Evolutionary conservation across 2,888 invertebrate genomes (phyloP).

Genomic region (Athrips mouffetella): DNA sequence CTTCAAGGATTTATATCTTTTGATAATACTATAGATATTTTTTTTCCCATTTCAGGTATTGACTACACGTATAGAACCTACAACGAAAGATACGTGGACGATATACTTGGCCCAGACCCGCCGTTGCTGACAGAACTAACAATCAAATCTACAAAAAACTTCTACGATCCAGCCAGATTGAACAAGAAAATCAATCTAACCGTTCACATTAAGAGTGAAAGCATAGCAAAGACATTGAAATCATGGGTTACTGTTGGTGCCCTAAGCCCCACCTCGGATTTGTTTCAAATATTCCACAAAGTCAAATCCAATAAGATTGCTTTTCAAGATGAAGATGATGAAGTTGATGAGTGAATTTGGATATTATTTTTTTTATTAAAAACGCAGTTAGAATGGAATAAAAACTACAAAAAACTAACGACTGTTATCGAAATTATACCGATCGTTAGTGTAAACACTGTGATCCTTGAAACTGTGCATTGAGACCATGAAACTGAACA

Average conservation of each 20-base stretch:
- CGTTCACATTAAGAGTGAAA: constrained; percentile 42
- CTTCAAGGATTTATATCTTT: no score
- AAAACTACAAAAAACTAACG: no score
- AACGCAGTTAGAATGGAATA: no score
- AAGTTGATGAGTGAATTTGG: background rate
- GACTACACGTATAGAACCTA: constrained; percentile 53
- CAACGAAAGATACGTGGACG: constrained; percentile 45
- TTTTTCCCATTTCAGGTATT: no score
- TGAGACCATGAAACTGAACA: no score
- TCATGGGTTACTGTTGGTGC: constrained; percentile 45
- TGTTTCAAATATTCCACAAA: constrained; percentile 49
- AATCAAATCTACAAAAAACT: constrained; percentile 36
- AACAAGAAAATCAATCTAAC: constrained; percentile 46
- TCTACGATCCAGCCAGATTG: constrained; percentile 40
- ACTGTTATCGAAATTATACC: no score
- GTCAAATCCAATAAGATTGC: constrained; percentile 48
- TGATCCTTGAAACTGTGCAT: no score
- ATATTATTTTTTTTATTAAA: no score
- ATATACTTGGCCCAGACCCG: constrained; percentile 52
- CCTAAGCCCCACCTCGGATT: constrained; percentile 45
- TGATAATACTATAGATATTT: no score
- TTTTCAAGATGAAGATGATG: constrained; percentile 27
- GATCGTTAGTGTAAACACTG: no score
- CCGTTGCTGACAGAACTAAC: constrained; percentile 49
- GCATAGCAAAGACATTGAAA: constrained; percentile 47